Base-by-base conservation (phyloP, 2,113 vertebrate species). In the Heliornis fulica region DNA sequence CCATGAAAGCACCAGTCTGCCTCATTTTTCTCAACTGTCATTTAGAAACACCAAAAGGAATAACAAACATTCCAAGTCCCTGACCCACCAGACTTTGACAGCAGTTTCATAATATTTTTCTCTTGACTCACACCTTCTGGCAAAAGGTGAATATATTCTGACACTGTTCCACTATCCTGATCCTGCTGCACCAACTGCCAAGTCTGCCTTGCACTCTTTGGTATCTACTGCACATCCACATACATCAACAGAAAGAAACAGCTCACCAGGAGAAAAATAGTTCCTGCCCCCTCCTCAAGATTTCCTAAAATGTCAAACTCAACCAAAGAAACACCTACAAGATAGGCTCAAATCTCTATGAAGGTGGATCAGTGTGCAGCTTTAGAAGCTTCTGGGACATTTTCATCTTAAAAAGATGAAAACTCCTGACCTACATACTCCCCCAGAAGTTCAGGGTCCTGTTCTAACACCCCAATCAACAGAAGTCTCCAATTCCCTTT, bases 71-170 rank as follows among this genome's bases (percentile, higher is more conserved):
- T 80, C 34, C 4, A 65, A 86, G 79, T 87, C 79, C 87, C 83
- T 66, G 50, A 48, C 40, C 54, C 68, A 84, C 61, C 76, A 51
- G 69, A 43, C 21, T 91, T 40, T 92, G 94, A 96, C 92, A 97
- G 59, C 68, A 71, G 80, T 94, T 97, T 97, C 95, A 76, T 94
- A 94, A 94, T 79, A 86, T 57, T 74, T 93, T 87, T 69, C 78
- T 88, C 68, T 69, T 93, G 92, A 94, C 81, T 89, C 19, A 5
- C 66, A 71, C 76, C 83, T 82, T 79, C 70, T 89, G 56, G 77
- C 77, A 90, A 96, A 94, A 95, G 80, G 72, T 94, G 87, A 97
- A 80, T 72, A 18, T 5, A 23, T 93, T 87, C 91, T 83, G 87
- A 96, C 71, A 79, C 51, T 95, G 60, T 54, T 87, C 56, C 93